Base-by-base conservation (phyloP, 2,113 vertebrate genomes). In the Datnioides undecimradiatus region DNA sequence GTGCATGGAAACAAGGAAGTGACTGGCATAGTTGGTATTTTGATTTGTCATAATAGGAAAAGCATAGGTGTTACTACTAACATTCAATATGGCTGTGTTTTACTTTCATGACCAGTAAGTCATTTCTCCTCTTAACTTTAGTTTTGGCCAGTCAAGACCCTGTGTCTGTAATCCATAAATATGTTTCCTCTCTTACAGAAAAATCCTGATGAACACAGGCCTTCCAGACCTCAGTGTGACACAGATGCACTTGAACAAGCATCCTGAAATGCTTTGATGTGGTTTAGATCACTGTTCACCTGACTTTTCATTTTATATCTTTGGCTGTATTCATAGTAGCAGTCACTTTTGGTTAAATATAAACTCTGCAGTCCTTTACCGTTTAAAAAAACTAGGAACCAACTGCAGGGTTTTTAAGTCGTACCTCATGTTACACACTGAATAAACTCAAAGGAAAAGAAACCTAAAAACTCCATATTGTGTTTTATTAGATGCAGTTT, bases 131-230 rank as follows among this genome's bases (percentile, higher is more conserved):
- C n/a, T n/a, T n/a, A n/a, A n/a, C n/a, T n/a, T n/a, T n/a, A n/a
- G n/a, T n/a, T n/a, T n/a, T n/a, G n/a, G 13, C 13, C 43, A 65
- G n/a, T 40, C 52, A 16, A 49, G 33, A 3, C 38, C 10, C 6
- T 31, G 19, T 25, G 13, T 33, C 10, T 52, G 14, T 3, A 38
- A 31, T 57, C 36, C 16, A 31, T 2, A 36, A 25, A 65, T 8
- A 34, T 52, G 69, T 60, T 65, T 48, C 14, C 19, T 80, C 71
- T 25, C 83, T 78, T 59, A 45, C 87, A 94, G 93, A 72, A 69
- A 92, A 93, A 14, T 0, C 73, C 14, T 91, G 73, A 92, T 63
- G 58, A 80, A 45, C 14, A 41, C 19, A 1, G 36, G 59, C 31
- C 31, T 36, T 23, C 23, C 60, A 21, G 8, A 62, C 1, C n/a